These are phyloP conservation scores for Drosophila burlai DNA, from an alignment of 1,140 invertebrate species.

Conservation along the genomic window DNA sequence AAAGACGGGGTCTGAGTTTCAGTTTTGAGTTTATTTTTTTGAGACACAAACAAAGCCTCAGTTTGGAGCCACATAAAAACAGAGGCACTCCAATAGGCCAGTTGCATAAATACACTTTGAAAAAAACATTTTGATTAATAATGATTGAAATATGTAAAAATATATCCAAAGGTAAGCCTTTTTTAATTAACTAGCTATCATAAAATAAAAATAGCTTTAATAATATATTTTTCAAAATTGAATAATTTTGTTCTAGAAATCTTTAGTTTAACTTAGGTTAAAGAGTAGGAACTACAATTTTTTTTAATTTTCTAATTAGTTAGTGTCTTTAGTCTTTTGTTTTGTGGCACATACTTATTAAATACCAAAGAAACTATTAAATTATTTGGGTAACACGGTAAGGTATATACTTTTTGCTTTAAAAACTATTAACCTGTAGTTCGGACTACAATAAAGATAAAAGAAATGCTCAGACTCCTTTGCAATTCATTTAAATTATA, in stretches of 20 bases:
- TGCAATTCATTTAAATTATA: no score
- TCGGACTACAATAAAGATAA: no score
- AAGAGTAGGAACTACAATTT: no score
- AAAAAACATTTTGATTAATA: not conserved
- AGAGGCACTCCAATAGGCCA: constrained; percentile 29
- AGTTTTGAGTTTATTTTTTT: constrained; percentile 21
- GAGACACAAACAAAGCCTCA: constrained; percentile 30
- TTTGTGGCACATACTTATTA: not conserved
- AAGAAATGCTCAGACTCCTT: no score
- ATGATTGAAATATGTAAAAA: not conserved
- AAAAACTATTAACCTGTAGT: no score
- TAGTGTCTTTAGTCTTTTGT: not conserved
- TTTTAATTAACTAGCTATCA: not conserved
- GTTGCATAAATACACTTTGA: constrained; percentile 50
- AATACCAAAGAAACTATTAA: no score
- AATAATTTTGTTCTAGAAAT: no score
- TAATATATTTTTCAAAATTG: not conserved
- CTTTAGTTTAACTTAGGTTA: not conserved
- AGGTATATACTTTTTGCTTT: no score
- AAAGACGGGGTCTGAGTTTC: constrained; percentile 27
- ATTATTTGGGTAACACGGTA: no score
- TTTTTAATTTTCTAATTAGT: not conserved
- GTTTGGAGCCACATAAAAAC: constrained; percentile 24
- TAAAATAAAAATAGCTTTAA: not conserved
- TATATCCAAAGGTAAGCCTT: not conserved